Base-by-base conservation (phyloP, 1,140 invertebrate species). In the Bacillus rossius region DNA sequence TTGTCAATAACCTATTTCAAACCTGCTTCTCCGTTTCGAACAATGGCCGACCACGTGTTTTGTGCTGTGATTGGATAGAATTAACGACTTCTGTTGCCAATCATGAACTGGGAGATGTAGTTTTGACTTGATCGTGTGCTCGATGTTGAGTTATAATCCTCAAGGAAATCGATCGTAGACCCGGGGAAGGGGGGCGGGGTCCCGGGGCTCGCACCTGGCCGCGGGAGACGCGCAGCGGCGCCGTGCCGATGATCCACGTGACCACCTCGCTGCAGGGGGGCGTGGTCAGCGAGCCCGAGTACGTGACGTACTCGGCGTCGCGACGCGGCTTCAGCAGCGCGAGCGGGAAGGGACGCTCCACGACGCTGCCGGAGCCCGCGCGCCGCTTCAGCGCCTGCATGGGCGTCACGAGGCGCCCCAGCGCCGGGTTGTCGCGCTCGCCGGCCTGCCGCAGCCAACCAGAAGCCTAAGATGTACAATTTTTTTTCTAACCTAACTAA, bases 211-310 rank as follows among this genome's bases (percentile, higher is more conserved):
- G 67, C 73, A 94, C 91, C 84, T 95, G 91, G 45, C 82, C 72
- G 57, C 84, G 82, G 0, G 89, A 87, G 56, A 95, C 75, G 26
- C 78, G 71, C n/a, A 89, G 82, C 1, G 85, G 84, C 51, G 87
- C 77, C 59, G 84, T 84, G 65, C 92, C 91, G 65, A 96, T 84
- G n/a, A 95, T 86, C 94, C 94, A 97, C 1, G 84, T 88, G 2
- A 96, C 93, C 3, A 87, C 81, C 77, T 96, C 93, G 8, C 81
- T 82, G 66, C 94, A 96, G 0, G 92, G 92, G 2, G 94, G 94
- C 2, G 93, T 96, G 0, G 94, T 96, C 34, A 96, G 71, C 2
- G 92, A 96, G 0, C 94, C 94, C 29, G 82, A 77, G 72, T 97
- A 97, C 0, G 85, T 89, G 65, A 85, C 89, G 72, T 89, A 92